Conservation (phyloP, 2,113 vertebrate species). For the Pithys albifrons region DNA sequence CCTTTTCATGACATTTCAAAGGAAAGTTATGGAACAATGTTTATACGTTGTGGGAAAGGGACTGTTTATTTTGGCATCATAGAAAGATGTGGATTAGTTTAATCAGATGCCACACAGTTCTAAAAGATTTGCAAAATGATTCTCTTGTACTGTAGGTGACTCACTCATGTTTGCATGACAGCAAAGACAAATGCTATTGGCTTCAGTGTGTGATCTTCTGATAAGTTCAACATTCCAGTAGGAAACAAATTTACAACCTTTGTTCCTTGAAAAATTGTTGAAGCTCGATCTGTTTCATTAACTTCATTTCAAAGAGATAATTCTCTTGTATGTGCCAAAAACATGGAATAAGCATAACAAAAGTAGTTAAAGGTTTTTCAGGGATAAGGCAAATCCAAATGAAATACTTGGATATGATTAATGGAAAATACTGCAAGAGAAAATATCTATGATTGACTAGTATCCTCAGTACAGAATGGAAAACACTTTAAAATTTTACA, state of each 20-base stretch:
- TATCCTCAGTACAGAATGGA: not conserved
- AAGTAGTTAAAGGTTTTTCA: slow-evolving; percentile 20
- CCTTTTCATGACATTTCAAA: slow-evolving; percentile 50
- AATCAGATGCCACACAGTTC: slow-evolving; percentile 54
- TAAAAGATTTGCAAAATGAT: slow-evolving; percentile 31
- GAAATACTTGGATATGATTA: not conserved
- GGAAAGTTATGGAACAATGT: slow-evolving; percentile 50
- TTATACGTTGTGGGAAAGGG: slow-evolving; percentile 42
- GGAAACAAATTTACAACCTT: slow-evolving; percentile 41
- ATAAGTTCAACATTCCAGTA: slow-evolving; percentile 40
- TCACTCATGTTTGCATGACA: slow-evolving; percentile 31
- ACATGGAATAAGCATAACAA: not conserved
- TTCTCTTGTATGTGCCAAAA: slow-evolving; percentile 33
- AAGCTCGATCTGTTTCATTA: slow-evolving; percentile 41
- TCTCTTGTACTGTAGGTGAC: slow-evolving; percentile 47
- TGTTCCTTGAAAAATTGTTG: slow-evolving; percentile 29
- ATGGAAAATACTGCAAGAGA: not conserved
- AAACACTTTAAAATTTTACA: not conserved
- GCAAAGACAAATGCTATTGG: slow-evolving; percentile 23
- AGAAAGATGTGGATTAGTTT: slow-evolving; percentile 63
- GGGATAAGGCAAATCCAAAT: not conserved
- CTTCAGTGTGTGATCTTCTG: slow-evolving; percentile 26
- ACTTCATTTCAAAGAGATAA: slow-evolving; percentile 49
- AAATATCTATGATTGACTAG: not conserved
- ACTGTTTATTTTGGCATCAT: slow-evolving; percentile 67